phyloP scores from a whole-genome alignment of 2,113 vertebrate genomes.

The Artemisiospiza belli region DNA sequence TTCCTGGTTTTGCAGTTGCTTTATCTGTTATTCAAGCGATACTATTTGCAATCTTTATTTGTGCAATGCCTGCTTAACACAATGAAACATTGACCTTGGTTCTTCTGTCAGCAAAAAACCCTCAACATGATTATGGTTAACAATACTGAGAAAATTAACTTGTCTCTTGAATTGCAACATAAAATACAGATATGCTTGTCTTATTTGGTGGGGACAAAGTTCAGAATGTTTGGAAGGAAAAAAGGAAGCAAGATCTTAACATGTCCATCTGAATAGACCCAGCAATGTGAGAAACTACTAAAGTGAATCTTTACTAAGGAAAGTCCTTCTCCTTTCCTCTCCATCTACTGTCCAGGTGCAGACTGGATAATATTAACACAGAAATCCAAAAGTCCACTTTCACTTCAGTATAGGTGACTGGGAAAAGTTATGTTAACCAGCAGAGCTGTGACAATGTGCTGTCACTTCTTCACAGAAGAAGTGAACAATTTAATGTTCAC shows the following conservation, averaged over 20 bases:
- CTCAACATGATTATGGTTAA: neutral
- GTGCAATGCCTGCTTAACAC: neutral
- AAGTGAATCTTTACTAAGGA: neutral
- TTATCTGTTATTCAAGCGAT: neutral
- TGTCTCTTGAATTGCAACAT: neutral
- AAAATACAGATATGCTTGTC: neutral
- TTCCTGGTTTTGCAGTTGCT: neutral
- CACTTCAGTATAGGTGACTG: neutral
- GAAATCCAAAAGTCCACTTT: neutral
- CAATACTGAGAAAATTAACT: neutral
- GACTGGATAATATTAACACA: neutral
- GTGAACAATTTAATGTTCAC: neutral
- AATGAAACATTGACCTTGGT: neutral
- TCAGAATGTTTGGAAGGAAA: neutral
- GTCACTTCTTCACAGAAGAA: neutral
- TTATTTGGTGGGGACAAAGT: neutral
- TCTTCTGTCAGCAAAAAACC: neutral
- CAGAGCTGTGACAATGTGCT: neutral
- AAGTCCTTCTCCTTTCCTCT: neutral
- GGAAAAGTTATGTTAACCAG: neutral
- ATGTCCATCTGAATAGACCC: fast-evolving
- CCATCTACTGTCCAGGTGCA: neutral
- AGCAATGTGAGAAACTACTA: neutral
- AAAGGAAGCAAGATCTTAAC: neutral
- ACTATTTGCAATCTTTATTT: neutral